Evolutionary conservation across 2,888 invertebrate genomes (phyloP).

Genomic region (Tiphia femorata): DNA sequence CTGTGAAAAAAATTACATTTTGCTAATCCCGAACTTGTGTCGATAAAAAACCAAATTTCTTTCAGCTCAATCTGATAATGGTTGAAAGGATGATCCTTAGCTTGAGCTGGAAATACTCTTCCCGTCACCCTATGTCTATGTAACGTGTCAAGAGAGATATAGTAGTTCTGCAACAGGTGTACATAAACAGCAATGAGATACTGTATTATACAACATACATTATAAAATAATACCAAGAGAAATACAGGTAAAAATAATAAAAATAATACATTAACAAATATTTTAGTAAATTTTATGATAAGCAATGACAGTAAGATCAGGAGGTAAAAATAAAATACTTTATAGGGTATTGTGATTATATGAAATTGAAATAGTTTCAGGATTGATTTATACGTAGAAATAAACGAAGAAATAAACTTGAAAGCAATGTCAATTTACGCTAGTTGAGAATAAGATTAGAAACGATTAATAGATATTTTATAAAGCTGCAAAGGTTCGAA

Average conservation of each 20-base stretch:
- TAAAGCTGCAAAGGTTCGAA: no score
- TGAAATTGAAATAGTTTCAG: conserved; percentile 3
- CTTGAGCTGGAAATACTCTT: background rate
- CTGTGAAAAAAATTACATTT: no score
- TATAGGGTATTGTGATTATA: conserved; percentile 17
- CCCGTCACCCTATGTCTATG: background rate
- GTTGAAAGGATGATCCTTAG: background rate
- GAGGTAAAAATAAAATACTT: conserved; percentile 32
- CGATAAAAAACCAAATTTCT: no score
- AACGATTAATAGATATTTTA: no score
- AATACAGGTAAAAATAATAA: conserved; percentile 43
- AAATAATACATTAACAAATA: conserved; percentile 38
- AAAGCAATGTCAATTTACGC: no score
- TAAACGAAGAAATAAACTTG: background rate
- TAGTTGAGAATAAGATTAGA: no score
- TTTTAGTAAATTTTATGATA: conserved; percentile 37
- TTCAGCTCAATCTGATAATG: background rate
- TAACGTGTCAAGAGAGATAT: no score
- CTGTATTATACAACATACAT: conserved; percentile 56
- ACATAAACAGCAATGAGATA: conserved; percentile 43
- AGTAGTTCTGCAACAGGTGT: no score
- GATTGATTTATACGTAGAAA: background rate
- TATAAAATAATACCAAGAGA: conserved; percentile 50
- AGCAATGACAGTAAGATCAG: conserved; percentile 33
- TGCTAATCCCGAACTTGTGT: background rate